Percentiles rank a stretch among this genome's conserved stretches.
phyloP scores from a whole-genome alignment of 2,113 vertebrate genomes.

The Tragelaphus strepsiceros region DNA sequence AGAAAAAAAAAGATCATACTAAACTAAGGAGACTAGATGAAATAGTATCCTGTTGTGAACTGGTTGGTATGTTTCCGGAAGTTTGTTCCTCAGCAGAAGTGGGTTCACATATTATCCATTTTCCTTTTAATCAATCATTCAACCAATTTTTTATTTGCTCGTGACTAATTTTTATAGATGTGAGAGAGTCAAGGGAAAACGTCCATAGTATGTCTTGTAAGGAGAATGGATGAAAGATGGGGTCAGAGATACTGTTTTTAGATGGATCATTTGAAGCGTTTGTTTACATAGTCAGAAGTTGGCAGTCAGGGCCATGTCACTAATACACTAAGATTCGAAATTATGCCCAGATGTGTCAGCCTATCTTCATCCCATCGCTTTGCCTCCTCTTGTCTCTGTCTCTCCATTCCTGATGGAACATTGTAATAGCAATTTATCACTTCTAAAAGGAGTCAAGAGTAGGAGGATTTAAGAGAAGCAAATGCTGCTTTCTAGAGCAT shows the following conservation, averaged over 20 bases:
- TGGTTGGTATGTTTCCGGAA: constrained; percentile 12
- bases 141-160: constrained; percentile 20
- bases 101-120: not conserved
- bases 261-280: not conserved
- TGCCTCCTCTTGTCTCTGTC: not conserved
- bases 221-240: not conserved
- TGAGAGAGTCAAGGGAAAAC: constrained; percentile 1
- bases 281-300: not conserved
- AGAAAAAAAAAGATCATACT: not conserved
- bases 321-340: not conserved
- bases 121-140: not conserved
- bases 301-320: not conserved
- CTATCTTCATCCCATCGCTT: not conserved
- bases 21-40: not conserved
- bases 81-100: constrained; percentile 16
- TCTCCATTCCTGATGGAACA: constrained; percentile 12
- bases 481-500: constrained; percentile 33
- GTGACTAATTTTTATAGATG: not conserved
- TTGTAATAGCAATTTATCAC: constrained; percentile 26
- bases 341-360: not conserved
- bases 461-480: constrained; percentile 41
- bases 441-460: constrained; percentile 38
- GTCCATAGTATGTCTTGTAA: constrained; percentile 13
- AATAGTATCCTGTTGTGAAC: not conserved
- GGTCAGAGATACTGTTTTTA: not conserved